Base-by-base conservation (phyloP, 2,113 vertebrate genomes). In the Callorhinus ursinus region DNA sequence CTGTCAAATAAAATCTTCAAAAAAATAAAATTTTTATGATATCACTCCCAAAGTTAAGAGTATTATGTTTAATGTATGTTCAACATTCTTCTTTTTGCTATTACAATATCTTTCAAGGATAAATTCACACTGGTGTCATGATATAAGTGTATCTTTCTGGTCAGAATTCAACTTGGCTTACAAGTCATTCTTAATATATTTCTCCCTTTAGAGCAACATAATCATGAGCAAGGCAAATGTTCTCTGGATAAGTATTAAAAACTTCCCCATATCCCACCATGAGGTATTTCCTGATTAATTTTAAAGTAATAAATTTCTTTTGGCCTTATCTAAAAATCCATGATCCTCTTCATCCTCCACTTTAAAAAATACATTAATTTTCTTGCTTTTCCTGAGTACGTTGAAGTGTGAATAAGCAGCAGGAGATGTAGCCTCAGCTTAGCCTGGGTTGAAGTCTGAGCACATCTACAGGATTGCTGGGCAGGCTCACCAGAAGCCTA, bases 231-330 rank as follows among this genome's bases (percentile, higher is more conserved):
- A 55, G 69, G 51, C 19, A 80, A 42, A 8, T 69, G 31, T 86
- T 86, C 31, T 95, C 67, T 87, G 36, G 51, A 87, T 14, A 90
- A 57, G 8, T 67, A 82, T 36, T 87, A 36, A 96, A 59, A 53
- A 31, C 36, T 39, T 82, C 51, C 42, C 5, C 36, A 6, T 69
- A 61, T 72, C 16, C 46, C 39, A 90, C 49, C 42, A 33, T 94
- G 31, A 72, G 67, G 26, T 80, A 71, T 76, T 93, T 89, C 55
- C 85, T 90, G 15, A 61, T 88, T 88, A 80, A 51, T 53, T 96
- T 84, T 91, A 85, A 95, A 69, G 55, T 59, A 80, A 74, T 84
- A 46, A 36, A 46, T 85, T 95, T 83, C 10, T 16, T 69, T 96
- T 74, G 21, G 49, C 42, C 26, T 49, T 90, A 82, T 90, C 26